phyloP scores from a whole-genome alignment of 2,888 invertebrate species.

The Andrena dorsata region DNA sequence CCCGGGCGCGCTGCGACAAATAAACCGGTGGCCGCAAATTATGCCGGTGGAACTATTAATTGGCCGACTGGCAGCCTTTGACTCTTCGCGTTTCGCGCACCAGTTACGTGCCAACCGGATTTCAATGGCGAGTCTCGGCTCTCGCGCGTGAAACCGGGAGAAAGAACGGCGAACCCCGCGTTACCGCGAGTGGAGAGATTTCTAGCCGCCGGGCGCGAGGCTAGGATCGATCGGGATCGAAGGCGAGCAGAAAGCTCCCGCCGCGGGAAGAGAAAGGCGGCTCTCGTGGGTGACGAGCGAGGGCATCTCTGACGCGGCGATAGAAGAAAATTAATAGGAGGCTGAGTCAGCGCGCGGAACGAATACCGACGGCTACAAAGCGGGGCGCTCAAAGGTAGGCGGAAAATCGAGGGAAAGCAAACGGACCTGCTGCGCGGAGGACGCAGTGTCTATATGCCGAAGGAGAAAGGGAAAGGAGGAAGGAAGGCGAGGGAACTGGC shows the following conservation, averaged over 20 bases:
- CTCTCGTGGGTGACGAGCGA: too few species aligned
- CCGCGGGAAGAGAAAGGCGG: neutral
- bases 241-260: neutral
- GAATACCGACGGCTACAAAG: slow-evolving; percentile 7
- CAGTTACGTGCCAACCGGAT: neutral
- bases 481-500: neutral
- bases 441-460: neutral
- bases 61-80: slow-evolving; percentile 41
- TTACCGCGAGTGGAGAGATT: too few species aligned
- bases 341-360: neutral
- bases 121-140: neutral
- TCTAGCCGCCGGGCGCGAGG: too few species aligned
- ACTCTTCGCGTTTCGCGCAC: neutral
- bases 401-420: slow-evolving; percentile 39
- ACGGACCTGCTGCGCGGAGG: slow-evolving; percentile 13
- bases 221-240: neutral
- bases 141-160: neutral
- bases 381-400: slow-evolving; percentile 13
- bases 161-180: neutral
- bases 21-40: slow-evolving; percentile 46
- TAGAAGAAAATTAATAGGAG: slow-evolving; percentile 15
- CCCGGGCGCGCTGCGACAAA: slow-evolving; percentile 6
- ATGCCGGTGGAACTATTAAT: slow-evolving; percentile 60
- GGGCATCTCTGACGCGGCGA: neutral
- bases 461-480: neutral